phyloP scores from a whole-genome alignment of 1,140 invertebrate species.

The Brachionus manjavacas region DNA sequence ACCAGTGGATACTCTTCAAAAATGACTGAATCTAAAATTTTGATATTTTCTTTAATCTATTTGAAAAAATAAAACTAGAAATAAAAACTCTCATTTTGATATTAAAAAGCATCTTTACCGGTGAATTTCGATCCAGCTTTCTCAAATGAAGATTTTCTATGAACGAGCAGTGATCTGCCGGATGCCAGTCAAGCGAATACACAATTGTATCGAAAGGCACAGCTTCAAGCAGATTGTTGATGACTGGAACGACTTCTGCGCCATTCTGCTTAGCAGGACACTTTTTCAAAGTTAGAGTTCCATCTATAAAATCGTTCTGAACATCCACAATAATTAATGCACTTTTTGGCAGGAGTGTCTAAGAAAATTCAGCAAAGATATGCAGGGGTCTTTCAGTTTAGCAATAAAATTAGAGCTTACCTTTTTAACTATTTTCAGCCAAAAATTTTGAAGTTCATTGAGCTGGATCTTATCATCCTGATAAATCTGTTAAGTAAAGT shows the following conservation, averaged over 20 bases:
- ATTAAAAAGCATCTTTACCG: constrained; percentile 60
- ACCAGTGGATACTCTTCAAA: constrained; percentile 61
- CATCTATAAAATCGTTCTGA: constrained; percentile 95
- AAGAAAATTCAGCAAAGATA: background rate
- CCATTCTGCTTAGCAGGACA: constrained; percentile 82
- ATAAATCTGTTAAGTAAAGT: background rate
- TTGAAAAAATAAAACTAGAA: background rate
- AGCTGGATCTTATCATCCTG: constrained; percentile 22
- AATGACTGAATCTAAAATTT: constrained; percentile 72
- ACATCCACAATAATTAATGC: constrained; percentile 92
- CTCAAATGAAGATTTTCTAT: constrained; percentile 76
- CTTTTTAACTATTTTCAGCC: constrained; percentile 28
- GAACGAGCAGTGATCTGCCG: constrained; percentile 89
- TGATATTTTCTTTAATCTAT: background rate
- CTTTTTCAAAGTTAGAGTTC: constrained; percentile 82
- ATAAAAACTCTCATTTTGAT: background rate
- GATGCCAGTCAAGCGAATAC: constrained; percentile 96
- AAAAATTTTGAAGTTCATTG: constrained; percentile 8
- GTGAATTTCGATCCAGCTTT: constrained; percentile 63
- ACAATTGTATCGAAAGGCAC: constrained; percentile 85
- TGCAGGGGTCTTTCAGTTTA: background rate
- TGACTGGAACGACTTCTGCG: constrained; percentile 65
- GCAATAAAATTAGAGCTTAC: background rate
- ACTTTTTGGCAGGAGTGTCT: constrained; percentile 37
- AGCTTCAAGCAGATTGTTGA: constrained; percentile 76